Base-by-base conservation (phyloP, 2,113 vertebrate species). In the Zosterops pallidus region DNA sequence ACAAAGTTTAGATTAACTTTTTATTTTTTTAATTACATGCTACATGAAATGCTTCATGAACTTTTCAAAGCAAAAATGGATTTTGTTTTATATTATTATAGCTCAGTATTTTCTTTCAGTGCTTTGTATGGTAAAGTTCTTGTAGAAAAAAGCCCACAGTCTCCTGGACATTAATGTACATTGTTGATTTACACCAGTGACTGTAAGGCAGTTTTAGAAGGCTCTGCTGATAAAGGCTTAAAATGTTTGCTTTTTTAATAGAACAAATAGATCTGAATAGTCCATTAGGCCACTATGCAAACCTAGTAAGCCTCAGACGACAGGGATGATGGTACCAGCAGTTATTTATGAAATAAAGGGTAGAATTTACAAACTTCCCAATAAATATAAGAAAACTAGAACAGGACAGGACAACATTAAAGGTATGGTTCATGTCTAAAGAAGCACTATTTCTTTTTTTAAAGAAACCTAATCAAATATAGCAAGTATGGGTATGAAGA, bases 1-100 rank as follows among this genome's bases (percentile, higher is more conserved):
- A 71, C 62, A 69, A 91, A 82, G 70, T 72, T 94, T 53, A 94
- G 72, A 90, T 94, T 71, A 86, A 89, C 75, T 56, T 52, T 65
- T 35, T 76, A 86, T 57, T 59, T 89, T 93, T 95, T 89, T 52
- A 89, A 95, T 84, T 91, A 80, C 46, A 84, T 53, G n/a, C 60
- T 71, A 91, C 42, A 64, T 82, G 12, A 92, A 95, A 89, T 56
- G 50, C 59, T 94, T 92, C 53, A 62, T 53, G 59, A 86, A 57
- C 47, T 65, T 90, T 50, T 79, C 53, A 82, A 82, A 91, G 70
- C 42, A 89, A 91, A 82, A 94, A 1, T 39, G 65, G 46, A 71
- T 79, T 95, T 86, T 89, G 24, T 24, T 94, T 92, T 94, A 68
- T 39, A 63, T 78, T 89, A 72, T 79, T 82, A 64, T 17, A 82